Conservation (phyloP, 1,140 invertebrate species). For the Kradibia gibbosae region DNA sequence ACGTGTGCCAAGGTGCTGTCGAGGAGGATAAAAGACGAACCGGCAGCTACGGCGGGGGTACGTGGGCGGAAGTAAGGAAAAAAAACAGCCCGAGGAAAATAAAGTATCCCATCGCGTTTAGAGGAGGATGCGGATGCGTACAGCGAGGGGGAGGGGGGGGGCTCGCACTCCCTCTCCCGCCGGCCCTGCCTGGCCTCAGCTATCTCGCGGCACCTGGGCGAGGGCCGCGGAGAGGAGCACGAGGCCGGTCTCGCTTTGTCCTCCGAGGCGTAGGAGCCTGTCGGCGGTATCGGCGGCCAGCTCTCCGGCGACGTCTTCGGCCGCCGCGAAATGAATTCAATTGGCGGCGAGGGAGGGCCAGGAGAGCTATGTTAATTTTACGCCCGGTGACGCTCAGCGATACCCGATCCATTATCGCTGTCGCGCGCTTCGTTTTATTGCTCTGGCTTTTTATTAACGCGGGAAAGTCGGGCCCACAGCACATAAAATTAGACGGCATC, state of each 20-base stretch:
- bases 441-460: neutral
- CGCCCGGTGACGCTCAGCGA: neutral
- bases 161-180: neutral
- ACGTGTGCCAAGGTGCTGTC: too few species aligned
- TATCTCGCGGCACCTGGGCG: slow-evolving; percentile 20
- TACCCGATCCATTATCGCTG: neutral
- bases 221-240: neutral
- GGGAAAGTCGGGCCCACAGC: neutral
- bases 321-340: neutral
- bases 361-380: neutral
- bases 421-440: neutral
- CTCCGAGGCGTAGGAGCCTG: too few species aligned
- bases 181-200: neutral
- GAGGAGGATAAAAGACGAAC: too few species aligned
- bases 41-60: too few species aligned
- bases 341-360: neutral
- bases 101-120: slow-evolving; percentile 42
- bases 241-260: neutral
- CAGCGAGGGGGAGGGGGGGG: neutral
- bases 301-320: neutral
- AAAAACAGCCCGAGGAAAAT: slow-evolving; percentile 10
- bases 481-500: neutral
- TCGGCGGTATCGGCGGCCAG: neutral
- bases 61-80: neutral
- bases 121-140: slow-evolving; percentile 12